phyloP scores from a whole-genome alignment of 1,140 invertebrate genomes.

The Penaeus chinensis region DNA sequence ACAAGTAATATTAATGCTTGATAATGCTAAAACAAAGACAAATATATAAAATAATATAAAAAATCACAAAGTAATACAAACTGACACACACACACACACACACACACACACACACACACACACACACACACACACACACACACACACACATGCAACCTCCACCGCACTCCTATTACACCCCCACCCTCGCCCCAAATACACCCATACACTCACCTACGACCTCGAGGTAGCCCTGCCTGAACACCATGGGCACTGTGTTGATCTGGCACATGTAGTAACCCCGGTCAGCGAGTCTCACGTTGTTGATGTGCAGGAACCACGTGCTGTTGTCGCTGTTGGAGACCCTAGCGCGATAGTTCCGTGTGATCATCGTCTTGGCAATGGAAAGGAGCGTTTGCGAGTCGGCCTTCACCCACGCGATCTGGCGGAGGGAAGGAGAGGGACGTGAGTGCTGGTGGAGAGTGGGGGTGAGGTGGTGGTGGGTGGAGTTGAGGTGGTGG shows the following conservation, averaged over 20 bases:
- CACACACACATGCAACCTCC: no score
- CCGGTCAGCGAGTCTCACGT: constrained; percentile 53
- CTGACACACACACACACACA: no score
- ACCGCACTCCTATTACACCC: no score
- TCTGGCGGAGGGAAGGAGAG: constrained; percentile 31
- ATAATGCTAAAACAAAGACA: no score
- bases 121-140: background rate
- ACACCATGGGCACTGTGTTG: constrained; percentile 56
- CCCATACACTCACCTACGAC: constrained; percentile 54
- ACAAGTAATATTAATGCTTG: no score
- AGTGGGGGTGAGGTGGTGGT: background rate
- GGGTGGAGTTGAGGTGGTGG: background rate
- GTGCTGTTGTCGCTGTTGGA: constrained; percentile 63
- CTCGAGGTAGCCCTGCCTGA: constrained; percentile 58
- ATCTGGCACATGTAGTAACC: constrained; percentile 64
- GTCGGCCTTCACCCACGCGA: constrained; percentile 64
- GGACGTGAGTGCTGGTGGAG: background rate
- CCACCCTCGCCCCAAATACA: no score
- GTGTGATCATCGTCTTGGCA: constrained; percentile 64
- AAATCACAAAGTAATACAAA: no score
- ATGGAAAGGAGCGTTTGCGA: constrained; percentile 64
- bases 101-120: background rate
- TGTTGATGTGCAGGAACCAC: constrained; percentile 62
- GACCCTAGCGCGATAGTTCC: constrained; percentile 63
- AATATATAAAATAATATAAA: no score